Evolutionary conservation across 2,113 vertebrate genomes (phyloP).

Genomic region (Oryzias melastigma): DNA sequence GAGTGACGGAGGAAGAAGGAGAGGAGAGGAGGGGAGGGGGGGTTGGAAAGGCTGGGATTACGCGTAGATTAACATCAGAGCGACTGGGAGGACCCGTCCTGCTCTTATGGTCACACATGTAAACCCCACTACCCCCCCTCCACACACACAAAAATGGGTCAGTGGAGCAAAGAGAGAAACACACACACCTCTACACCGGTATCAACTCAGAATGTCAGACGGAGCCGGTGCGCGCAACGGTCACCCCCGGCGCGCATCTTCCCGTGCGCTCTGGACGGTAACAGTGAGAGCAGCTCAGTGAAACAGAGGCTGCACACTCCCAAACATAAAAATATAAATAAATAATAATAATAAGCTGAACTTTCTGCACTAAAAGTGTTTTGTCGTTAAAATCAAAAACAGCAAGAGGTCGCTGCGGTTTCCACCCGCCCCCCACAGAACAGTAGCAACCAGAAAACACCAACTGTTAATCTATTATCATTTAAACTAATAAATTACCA

Average conservation of each 20-base stretch:
- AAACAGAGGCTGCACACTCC: no score
- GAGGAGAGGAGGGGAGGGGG: slow-evolving; percentile 46
- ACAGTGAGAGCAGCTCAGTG: background rate
- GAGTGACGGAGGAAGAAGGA: slow-evolving; percentile 45
- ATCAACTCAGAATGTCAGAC: slow-evolving; percentile 65
- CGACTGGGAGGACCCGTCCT: slow-evolving; percentile 64
- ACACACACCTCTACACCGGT: slow-evolving; percentile 30
- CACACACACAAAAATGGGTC: slow-evolving; percentile 75
- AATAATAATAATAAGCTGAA: no score
- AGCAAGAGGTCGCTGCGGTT: no score
- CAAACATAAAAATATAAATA: no score
- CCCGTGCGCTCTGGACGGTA: slow-evolving; percentile 42
- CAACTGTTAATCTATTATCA: no score
- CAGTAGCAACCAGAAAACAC: no score
- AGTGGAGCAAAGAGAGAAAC: slow-evolving; percentile 76
- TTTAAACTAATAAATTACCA: no score
- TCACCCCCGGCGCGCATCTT: slow-evolving; percentile 51
- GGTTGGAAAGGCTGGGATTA: slow-evolving; percentile 66
- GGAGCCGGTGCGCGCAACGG: slow-evolving; percentile 44
- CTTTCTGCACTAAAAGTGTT: no score
- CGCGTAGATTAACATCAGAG: slow-evolving; percentile 71
- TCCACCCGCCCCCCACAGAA: no score
- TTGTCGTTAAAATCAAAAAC: no score
- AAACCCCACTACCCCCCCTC: slow-evolving; percentile 33
- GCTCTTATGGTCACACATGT: slow-evolving; percentile 69